Evolutionary conservation across 23 tunicate genomes (phyloP).

Genomic region (Phallusia fumigata): DNA sequence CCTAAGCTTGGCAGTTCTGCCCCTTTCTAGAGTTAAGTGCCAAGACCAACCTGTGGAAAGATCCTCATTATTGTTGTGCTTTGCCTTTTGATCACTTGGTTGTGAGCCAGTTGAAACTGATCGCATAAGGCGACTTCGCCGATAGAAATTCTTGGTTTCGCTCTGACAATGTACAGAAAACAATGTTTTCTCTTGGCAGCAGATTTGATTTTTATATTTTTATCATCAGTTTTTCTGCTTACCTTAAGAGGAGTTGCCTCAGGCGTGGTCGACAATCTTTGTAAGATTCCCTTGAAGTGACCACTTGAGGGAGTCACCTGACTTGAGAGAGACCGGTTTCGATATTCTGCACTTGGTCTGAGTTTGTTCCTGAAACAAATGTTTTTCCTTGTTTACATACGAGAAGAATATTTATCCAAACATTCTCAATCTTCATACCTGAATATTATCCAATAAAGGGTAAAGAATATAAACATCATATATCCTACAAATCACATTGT

Average conservation of each 20-base stretch:
- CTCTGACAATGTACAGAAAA: not conserved
- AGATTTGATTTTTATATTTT: no score
- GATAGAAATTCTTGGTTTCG: constrained; percentile 4
- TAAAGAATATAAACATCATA: no score
- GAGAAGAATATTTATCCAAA: no score
- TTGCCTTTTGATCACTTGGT: constrained; percentile 4
- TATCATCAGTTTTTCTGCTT: not conserved
- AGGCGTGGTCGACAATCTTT: constrained; percentile 45
- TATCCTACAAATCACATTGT: no score
- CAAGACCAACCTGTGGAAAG: no score
- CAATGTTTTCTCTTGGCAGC: no score
- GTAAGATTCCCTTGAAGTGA: constrained; percentile 25
- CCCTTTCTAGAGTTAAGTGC: no score
- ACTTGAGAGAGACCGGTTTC: constrained; percentile 47
- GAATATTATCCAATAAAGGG: no score
- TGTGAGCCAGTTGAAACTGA: constrained; percentile 56
- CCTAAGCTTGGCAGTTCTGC: no score
- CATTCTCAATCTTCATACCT: no score
- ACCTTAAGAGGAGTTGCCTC: constrained; percentile 56
- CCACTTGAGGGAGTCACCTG: constrained; percentile 39
- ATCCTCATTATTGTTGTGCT: constrained; percentile 6
- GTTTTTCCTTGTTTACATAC: no score
- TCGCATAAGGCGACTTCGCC: constrained; percentile 20
- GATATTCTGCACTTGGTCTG: constrained; percentile 20
- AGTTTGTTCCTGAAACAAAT: not conserved